phyloP scores from a whole-genome alignment of 2,113 vertebrate species.

The Cottus gobio region DNA sequence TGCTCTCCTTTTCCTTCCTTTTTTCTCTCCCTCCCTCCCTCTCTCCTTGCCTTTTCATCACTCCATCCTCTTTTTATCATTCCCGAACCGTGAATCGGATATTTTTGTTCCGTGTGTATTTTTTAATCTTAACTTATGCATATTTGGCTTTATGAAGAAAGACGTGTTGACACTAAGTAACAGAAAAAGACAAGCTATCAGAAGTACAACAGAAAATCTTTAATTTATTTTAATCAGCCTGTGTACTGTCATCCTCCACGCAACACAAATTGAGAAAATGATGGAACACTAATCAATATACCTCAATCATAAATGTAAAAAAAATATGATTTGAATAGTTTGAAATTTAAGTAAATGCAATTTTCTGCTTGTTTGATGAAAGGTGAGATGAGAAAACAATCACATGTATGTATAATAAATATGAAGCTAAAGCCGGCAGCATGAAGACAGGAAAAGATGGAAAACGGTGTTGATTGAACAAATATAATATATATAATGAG shows the following conservation, averaged over 20 bases:
- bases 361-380: neutral
- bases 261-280: neutral
- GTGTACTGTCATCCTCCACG: neutral
- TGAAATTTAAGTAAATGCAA: neutral
- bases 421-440: neutral
- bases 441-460: neutral
- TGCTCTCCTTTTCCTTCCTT: conserved; percentile 52
- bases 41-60: conserved; percentile 2
- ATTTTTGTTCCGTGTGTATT: neutral
- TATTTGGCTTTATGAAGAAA: neutral
- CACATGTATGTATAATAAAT: neutral
- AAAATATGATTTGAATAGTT: neutral
- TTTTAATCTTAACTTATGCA: neutral
- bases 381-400: too few relatives aligned
- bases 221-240: neutral
- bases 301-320: neutral
- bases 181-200: neutral
- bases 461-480: too few relatives aligned
- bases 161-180: neutral
- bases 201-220: neutral
- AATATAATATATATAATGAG: too few relatives aligned
- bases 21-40: conserved; percentile 14
- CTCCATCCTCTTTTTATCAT: conserved; percentile 19
- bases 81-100: neutral
- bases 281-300: neutral